These are phyloP conservation scores for Dendrolimus punctatus DNA, from an alignment of 1,140 invertebrate genomes.

Conservation along the genomic window DNA sequence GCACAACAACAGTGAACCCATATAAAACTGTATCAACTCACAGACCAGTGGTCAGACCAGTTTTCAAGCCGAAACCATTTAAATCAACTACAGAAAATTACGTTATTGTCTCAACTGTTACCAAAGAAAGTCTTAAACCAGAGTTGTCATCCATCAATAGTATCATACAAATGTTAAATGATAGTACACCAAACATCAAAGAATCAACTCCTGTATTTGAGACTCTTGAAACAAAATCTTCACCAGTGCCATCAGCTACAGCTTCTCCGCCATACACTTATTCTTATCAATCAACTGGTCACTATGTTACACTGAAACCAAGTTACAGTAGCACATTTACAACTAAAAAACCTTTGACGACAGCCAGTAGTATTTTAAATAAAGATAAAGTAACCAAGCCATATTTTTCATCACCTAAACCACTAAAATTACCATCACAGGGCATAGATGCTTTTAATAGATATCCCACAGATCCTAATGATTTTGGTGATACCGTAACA, in stretches of 20 bases:
- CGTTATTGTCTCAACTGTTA: conserved; percentile 44
- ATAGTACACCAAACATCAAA: conserved; percentile 56
- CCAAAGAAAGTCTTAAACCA: conserved; percentile 53
- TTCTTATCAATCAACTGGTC: conserved; percentile 54
- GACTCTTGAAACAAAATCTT: conserved; percentile 54
- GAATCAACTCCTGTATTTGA: conserved; percentile 38
- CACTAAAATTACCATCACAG: conserved; percentile 57
- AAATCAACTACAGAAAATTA: conserved; percentile 52
- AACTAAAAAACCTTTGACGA: conserved; percentile 32
- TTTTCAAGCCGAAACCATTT: conserved; percentile 63
- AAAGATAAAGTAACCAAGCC: conserved; percentile 32
- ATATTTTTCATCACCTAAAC: conserved; percentile 39
- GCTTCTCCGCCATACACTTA: conserved; percentile 62
- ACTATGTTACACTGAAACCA: conserved; percentile 58
- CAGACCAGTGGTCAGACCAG: conserved; percentile 27
- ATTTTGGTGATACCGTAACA: conserved; percentile 52
- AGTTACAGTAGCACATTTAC: conserved; percentile 18
- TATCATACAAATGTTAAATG: conserved; percentile 79
- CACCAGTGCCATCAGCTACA: conserved; percentile 39
- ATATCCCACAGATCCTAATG: conserved; percentile 53
- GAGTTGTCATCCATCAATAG: conserved; percentile 73
- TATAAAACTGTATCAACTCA: conserved; percentile 52
- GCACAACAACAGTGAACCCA: conserved; percentile 35
- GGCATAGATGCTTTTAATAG: conserved; percentile 55
- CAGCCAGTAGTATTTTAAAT: conserved; percentile 42